Conservation (phyloP, 2,113 vertebrate genomes). For the Onychorhynchus coronatus region DNA sequence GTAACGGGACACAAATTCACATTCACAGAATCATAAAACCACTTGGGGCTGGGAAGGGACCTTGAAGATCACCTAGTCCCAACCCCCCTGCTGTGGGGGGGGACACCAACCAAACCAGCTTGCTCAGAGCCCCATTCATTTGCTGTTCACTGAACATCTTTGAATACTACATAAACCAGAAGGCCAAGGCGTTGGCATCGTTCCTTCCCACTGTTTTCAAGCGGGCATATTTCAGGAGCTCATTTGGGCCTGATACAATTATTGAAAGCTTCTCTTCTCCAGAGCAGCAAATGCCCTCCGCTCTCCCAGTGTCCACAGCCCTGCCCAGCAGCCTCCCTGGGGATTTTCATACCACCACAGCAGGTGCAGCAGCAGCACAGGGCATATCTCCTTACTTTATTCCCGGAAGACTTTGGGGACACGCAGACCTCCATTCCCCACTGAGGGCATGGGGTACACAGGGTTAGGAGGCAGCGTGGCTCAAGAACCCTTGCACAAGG, state of each 20-base stretch:
- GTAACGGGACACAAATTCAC: neutral
- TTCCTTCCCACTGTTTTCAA: neutral
- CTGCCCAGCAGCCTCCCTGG: neutral
- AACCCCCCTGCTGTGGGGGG: neutral
- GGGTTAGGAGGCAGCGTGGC: neutral
- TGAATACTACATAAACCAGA: neutral
- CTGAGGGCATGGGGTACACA: fast-evolving
- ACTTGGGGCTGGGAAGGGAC: neutral
- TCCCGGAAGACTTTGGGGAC: neutral
- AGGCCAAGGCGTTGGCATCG: neutral
- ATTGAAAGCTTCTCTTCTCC: neutral
- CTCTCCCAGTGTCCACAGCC: neutral
- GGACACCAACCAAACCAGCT: neutral
- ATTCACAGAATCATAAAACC: neutral
- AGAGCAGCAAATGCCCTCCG: neutral
- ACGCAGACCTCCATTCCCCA: neutral
- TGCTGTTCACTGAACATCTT: neutral
- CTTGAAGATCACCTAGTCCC: neutral
- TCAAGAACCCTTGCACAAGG: neutral
- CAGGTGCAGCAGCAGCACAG: neutral
- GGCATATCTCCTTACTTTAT: neutral
- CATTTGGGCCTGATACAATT: neutral
- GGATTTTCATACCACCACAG: neutral
- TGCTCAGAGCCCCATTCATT: neutral
- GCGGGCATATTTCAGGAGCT: neutral